These are phyloP conservation scores for Myocastor coypus DNA, from an alignment of 2,113 vertebrate genomes.

Conservation along the genomic window DNA sequence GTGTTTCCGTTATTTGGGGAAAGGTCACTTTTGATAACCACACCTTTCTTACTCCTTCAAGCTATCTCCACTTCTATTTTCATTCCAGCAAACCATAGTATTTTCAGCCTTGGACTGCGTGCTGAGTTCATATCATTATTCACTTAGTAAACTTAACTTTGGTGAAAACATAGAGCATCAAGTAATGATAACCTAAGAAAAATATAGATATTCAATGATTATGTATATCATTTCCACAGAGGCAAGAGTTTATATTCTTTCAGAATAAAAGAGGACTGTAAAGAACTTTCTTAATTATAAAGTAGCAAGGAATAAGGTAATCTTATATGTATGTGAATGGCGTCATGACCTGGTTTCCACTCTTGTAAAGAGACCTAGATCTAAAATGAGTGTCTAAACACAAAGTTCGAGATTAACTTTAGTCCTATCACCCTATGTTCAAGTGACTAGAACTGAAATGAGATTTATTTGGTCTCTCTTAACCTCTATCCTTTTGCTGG, in stretches of 20 bases:
- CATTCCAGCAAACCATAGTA: not conserved
- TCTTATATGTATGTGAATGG: slow-evolving; percentile 23
- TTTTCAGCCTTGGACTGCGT: not conserved
- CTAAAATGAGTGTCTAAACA: slow-evolving; percentile 47
- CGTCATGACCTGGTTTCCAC: slow-evolving; percentile 32
- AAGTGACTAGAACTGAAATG: not conserved
- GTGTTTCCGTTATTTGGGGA: not conserved
- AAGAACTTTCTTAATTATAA: slow-evolving; percentile 55
- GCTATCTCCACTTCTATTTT: not conserved
- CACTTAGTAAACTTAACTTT: slow-evolving; percentile 13
- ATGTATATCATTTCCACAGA: slow-evolving; percentile 10
- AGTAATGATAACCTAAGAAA: slow-evolving; percentile 8
- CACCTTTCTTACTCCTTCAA: not conserved
- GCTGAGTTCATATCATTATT: slow-evolving; percentile 1
- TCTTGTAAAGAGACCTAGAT: slow-evolving; percentile 22
- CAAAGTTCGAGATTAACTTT: not conserved
- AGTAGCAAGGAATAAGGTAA: slow-evolving; percentile 47
- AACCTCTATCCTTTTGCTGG: not conserved
- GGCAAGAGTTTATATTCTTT: slow-evolving; percentile 20
- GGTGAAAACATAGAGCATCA: not conserved
- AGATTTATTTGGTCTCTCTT: not conserved
- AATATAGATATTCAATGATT: not conserved
- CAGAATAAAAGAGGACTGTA: not conserved
- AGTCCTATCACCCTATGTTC: not conserved
- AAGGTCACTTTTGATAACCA: slow-evolving; percentile 3